Evolutionary conservation across 1,140 invertebrate species (phyloP).

Genomic region (Agrypnia vestita): DNA sequence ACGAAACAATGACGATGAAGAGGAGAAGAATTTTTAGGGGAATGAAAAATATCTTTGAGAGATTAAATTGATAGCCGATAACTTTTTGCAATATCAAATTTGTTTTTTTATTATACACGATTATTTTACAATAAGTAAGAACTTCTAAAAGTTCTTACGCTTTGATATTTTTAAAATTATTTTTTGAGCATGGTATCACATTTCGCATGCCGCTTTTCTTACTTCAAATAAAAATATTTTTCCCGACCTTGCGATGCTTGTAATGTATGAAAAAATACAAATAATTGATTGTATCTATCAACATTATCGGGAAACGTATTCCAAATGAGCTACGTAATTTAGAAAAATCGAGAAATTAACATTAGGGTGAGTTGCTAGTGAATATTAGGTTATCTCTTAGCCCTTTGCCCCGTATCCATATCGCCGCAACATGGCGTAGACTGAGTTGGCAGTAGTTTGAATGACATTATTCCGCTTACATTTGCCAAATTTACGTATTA

Average conservation of each 20-base stretch:
- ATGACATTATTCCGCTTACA: slow-evolving; percentile 45
- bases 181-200: slow-evolving; percentile 18
- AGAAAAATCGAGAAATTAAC: slow-evolving; percentile 18
- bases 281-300: background rate
- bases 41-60: no score
- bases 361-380: slow-evolving; percentile 35
- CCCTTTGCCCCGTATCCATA: slow-evolving; percentile 44
- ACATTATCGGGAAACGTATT: background rate
- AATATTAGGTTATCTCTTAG: slow-evolving; percentile 50
- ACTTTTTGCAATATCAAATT: no score
- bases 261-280: slow-evolving; percentile 7
- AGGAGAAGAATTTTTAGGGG: no score
- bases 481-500: slow-evolving; percentile 43
- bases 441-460: slow-evolving; percentile 43
- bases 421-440: slow-evolving; percentile 48
- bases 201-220: slow-evolving; percentile 26
- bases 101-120: no score
- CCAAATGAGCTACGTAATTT: slow-evolving; percentile 8
- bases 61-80: no score
- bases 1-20: no score
- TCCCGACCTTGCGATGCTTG: slow-evolving; percentile 29
- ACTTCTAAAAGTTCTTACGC: background rate
- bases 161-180: background rate
- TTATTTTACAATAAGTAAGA: background rate
- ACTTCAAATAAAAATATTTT: slow-evolving; percentile 39